phyloP scores from a whole-genome alignment of 1,140 invertebrate genomes.

The Whitmania pigra region DNA sequence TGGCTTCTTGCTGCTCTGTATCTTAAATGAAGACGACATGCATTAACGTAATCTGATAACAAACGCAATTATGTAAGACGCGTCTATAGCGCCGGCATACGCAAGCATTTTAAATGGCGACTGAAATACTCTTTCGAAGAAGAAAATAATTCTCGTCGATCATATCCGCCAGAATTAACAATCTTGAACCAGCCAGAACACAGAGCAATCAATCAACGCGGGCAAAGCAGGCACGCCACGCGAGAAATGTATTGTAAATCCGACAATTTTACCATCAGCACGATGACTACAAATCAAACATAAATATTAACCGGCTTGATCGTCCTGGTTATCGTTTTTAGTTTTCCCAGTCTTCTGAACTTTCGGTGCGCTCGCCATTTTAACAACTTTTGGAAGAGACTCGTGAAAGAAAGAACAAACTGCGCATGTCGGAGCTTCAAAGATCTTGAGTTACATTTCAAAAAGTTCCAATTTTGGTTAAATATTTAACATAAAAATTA shows the following conservation, averaged over 20 bases:
- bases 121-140: too few species aligned
- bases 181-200: too few species aligned
- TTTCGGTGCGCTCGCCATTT: constrained; percentile 9
- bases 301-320: constrained; percentile 11
- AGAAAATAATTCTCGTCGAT: too few species aligned
- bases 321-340: constrained; percentile 10
- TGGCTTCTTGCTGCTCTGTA: constrained; percentile 33
- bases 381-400: not conserved
- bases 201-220: too few species aligned
- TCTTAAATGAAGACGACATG: not conserved
- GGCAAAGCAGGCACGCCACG: not conserved
- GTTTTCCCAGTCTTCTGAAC: constrained; percentile 3
- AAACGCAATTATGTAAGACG: too few species aligned
- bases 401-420: not conserved
- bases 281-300: not conserved
- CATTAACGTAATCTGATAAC: too few species aligned
- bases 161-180: too few species aligned
- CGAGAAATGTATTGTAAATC: not conserved
- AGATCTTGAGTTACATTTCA: too few species aligned
- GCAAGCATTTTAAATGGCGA: too few species aligned
- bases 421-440: constrained; percentile 1
- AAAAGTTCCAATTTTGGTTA: too few species aligned
- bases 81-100: too few species aligned
- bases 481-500: too few species aligned
- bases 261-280: not conserved